Evolutionary conservation across 2,113 vertebrate genomes (phyloP).

Genomic region (Gymnogyps californianus): DNA sequence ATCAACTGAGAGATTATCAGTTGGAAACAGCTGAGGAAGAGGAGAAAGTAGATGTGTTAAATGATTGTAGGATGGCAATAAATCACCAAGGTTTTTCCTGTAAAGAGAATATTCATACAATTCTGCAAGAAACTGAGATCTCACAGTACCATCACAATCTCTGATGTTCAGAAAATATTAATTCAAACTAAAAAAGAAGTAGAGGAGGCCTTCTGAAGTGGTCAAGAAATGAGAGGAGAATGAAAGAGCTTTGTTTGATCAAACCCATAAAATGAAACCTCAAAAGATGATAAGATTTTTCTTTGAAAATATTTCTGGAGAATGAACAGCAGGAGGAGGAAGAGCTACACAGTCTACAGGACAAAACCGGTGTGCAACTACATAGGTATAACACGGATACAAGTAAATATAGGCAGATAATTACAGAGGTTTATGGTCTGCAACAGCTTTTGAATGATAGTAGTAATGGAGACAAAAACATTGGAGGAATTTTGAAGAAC

Average conservation of each 20-base stretch:
- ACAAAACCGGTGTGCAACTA: not conserved
- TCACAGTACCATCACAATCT: not conserved
- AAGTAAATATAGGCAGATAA: not conserved
- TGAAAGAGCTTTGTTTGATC: not conserved
- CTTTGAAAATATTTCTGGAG: not conserved
- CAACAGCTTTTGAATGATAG: not conserved
- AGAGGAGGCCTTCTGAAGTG: not conserved
- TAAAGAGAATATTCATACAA: not conserved
- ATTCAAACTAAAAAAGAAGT: not conserved
- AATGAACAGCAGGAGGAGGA: slow-evolving; percentile 2
- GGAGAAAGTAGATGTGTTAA: not conserved
- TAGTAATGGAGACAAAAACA: not conserved
- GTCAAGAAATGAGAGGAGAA: not conserved
- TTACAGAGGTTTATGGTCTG: not conserved
- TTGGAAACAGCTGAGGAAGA: not conserved
- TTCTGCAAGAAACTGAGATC: not conserved
- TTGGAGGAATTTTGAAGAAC: not conserved
- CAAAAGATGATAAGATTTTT: not conserved
- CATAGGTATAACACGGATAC: not conserved
- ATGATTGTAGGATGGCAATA: not conserved
- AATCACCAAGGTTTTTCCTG: not conserved
- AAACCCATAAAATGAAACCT: not conserved
- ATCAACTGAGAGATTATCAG: not conserved
- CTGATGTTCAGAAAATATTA: not conserved
- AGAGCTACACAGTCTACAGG: not conserved